Conservation (phyloP, 2,797 vertebrate species). For the Neosilurus hyrtlii region DNA sequence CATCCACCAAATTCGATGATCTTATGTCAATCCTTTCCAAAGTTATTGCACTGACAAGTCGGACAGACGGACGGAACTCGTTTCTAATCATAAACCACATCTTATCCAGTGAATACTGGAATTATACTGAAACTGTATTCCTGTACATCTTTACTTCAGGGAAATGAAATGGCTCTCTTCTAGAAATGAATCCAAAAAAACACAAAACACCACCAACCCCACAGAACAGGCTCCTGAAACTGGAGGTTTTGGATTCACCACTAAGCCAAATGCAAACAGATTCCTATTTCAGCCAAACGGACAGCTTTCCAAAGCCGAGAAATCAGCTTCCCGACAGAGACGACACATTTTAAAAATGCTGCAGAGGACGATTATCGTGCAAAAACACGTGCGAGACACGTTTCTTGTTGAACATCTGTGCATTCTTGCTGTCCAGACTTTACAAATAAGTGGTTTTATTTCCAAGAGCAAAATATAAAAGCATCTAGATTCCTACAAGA, state of each 20-base stretch:
- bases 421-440: background rate
- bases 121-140: slow-evolving; percentile 17
- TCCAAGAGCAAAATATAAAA: background rate
- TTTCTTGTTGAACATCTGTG: background rate
- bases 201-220: too few species aligned
- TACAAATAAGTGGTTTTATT: background rate
- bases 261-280: background rate
- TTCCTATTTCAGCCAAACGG: background rate
- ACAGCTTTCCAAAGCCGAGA: background rate
- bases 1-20: too few species aligned
- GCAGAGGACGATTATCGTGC: too few species aligned
- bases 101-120: too few species aligned
- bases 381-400: background rate
- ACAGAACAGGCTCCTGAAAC: background rate
- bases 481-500: background rate
- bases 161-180: background rate
- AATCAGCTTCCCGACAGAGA: background rate
- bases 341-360: background rate
- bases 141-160: background rate
- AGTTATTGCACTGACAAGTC: too few species aligned
- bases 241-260: background rate
- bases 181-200: background rate
- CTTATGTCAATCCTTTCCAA: background rate
- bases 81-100: too few species aligned
- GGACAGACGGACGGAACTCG: too few species aligned